phyloP scores from a whole-genome alignment of 2,113 vertebrate species.

The Xiphorhynchus elegans region DNA sequence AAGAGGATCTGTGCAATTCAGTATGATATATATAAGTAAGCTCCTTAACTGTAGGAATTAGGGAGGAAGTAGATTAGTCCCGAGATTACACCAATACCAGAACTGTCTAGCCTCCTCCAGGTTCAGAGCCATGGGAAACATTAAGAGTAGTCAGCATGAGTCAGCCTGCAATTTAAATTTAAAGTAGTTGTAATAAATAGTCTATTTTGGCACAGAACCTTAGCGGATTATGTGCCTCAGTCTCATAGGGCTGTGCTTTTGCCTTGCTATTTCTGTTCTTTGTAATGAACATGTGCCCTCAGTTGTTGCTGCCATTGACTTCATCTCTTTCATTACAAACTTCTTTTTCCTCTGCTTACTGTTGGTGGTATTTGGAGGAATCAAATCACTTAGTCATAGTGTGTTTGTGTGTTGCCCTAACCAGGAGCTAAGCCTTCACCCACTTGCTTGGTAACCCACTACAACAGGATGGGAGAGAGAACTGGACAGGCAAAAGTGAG shows the following conservation, averaged over 20 bases:
- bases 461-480: neutral
- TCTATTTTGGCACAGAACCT: neutral
- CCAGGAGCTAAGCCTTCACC: neutral
- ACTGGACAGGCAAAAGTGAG: neutral
- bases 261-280: neutral
- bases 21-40: conserved; percentile 46
- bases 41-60: conserved; percentile 55
- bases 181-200: conserved; percentile 11
- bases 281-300: neutral
- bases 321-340: neutral
- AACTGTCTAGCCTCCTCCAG: conserved; percentile 24
- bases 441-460: neutral
- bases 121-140: conserved; percentile 20
- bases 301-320: neutral
- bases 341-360: neutral
- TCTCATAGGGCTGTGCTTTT: neutral
- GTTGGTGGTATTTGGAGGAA: neutral
- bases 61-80: conserved; percentile 48
- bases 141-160: conserved; percentile 27
- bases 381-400: neutral
- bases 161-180: conserved; percentile 35
- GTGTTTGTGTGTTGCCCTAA: neutral
- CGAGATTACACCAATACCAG: conserved; percentile 44
- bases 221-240: neutral
- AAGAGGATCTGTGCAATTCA: conserved; percentile 58